Evolutionary conservation across 2,113 vertebrate genomes (phyloP).

Genomic region (Muscicapa adusta): DNA sequence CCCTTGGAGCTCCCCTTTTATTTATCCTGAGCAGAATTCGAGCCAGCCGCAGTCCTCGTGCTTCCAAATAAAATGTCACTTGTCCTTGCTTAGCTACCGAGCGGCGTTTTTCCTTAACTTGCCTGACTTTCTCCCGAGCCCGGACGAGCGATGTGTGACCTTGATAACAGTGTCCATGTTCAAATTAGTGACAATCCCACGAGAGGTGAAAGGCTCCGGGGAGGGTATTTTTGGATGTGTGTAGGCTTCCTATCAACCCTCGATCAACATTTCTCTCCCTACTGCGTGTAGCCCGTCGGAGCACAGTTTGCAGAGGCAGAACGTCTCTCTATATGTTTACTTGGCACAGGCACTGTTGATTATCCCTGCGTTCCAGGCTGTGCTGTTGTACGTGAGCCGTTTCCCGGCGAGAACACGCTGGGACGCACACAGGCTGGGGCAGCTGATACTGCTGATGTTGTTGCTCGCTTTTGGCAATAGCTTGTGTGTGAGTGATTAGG

Average conservation of each 20-base stretch:
- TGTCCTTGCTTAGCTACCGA: neutral
- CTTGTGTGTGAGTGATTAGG: neutral
- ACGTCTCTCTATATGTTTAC: neutral
- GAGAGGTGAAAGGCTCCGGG: neutral
- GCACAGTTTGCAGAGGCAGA: neutral
- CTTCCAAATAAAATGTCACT: slow-evolving; percentile 40
- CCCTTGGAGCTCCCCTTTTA: slow-evolving; percentile 9
- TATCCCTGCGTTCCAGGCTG: neutral
- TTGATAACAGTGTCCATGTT: slow-evolving; percentile 11
- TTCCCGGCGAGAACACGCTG: neutral
- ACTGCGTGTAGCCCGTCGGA: neutral
- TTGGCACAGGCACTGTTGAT: neutral
- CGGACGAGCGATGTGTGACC: neutral
- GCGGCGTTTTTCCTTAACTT: neutral
- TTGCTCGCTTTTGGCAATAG: neutral
- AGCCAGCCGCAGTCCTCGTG: neutral
- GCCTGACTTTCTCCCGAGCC: slow-evolving; percentile 14
- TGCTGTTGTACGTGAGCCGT: neutral
- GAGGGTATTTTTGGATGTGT: neutral
- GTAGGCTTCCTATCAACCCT: neutral
- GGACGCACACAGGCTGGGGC: neutral
- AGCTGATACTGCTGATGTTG: neutral
- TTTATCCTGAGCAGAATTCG: neutral
- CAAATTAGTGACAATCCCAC: neutral
- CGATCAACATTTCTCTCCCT: neutral